Evolutionary conservation across 1,140 invertebrate genomes (phyloP), one percentile per base, ranked within the genome.

Genomic region (Drosophila rufa): DNA sequence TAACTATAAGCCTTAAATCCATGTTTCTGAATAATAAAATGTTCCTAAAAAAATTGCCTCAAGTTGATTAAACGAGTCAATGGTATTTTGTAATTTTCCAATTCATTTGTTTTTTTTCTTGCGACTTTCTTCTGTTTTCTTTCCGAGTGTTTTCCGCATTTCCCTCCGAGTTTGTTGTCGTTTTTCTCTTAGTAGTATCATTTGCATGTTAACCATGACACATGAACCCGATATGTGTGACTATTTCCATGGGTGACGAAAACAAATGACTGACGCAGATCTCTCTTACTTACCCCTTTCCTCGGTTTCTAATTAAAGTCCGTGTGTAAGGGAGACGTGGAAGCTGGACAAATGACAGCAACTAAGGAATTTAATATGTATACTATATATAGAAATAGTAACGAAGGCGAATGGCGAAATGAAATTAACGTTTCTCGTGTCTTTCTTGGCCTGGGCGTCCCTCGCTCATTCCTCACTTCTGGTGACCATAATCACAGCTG

Each of bases 401-500:
- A n/a, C 14, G 6, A 27, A 33, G 47, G 56, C 27, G 56, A 48
- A 56, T 42, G 42, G 47, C 30, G 6, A 60, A 77, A 71, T 64
- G 36, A 86, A 87, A 71, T 83, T 75, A 87, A 82, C 64, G 76
- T 56, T 59, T 61, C 14, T 45, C 53, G 40, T 38, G 36, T 53
- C 17, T 45, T 25, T 47, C 12, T 60, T 66, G n/a, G 12, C 48
- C 47, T 66, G n/a, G 12, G 42, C 47, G 14, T 45, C 42, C 19
- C 27, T 38, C 15, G 42, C 46, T 43, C 15, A 46, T 48, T 55
- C 47, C 27, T 42, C 70, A 75, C 55, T 65, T 64, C 45, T 77
- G 51, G 55, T 62, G 75, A 50, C 69, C 60, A 83, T 83, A 83
- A 83, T 83, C 80, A 83, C 80, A 83, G 59, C 65, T 89, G 82